phyloP scores from a whole-genome alignment of 2,888 invertebrate genomes.

The Cyclophora punctaria region DNA sequence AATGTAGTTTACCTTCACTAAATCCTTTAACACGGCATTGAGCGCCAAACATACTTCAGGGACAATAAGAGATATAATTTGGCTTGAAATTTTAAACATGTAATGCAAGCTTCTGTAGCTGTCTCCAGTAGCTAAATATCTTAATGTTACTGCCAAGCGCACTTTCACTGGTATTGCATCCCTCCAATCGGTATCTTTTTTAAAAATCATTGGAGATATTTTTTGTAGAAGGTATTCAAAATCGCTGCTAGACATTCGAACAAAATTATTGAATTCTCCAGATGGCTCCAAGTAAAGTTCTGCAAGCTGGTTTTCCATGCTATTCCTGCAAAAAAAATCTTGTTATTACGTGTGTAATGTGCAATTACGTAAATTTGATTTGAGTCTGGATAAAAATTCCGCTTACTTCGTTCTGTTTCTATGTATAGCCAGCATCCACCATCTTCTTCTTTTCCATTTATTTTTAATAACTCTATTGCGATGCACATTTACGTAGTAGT shows the following conservation, averaged over 20 bases:
- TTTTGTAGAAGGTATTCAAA: slow-evolving; percentile 7
- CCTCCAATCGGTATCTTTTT: slow-evolving; percentile 9
- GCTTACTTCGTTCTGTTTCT: slow-evolving; percentile 7
- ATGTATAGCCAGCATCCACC: slow-evolving; percentile 8
- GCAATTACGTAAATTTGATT: slow-evolving; percentile 1
- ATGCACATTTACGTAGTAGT: too few species aligned
- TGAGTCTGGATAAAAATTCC: slow-evolving; percentile 2
- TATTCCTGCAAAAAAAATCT: slow-evolving; percentile 5
- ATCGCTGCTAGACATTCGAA: slow-evolving; percentile 8
- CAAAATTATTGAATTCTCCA: slow-evolving; percentile 9
- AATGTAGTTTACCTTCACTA: slow-evolving; percentile 11
- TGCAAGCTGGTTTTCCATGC: slow-evolving; percentile 8
- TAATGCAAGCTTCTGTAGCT: slow-evolving; percentile 14
- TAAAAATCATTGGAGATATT: slow-evolving; percentile 4
- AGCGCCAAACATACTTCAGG: slow-evolving; percentile 16
- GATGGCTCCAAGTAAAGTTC: slow-evolving; percentile 6
- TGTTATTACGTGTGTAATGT: slow-evolving; percentile 3
- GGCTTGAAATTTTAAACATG: slow-evolving; percentile 12
- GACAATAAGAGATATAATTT: slow-evolving; percentile 12
- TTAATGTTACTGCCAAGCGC: slow-evolving; percentile 10
- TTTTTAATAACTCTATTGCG: too few species aligned
- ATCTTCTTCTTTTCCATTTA: too few species aligned
- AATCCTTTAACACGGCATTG: slow-evolving; percentile 11
- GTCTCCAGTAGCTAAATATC: slow-evolving; percentile 16
- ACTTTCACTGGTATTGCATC: slow-evolving; percentile 13